Evolutionary conservation across 2,888 invertebrate species (phyloP).

Genomic region (Steinernema carpocapsae): DNA sequence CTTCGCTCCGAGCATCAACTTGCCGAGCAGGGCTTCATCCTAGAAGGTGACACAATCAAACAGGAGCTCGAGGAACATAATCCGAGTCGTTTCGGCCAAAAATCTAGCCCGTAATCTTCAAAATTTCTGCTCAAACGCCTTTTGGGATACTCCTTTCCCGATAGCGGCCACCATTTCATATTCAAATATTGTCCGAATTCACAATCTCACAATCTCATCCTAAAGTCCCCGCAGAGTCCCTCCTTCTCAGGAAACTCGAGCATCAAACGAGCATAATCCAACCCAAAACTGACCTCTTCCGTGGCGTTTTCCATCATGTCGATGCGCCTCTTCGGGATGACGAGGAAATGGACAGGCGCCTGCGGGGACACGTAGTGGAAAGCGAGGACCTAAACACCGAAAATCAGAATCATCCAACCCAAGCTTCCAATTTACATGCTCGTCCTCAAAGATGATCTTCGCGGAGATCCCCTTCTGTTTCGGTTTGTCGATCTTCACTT

Average conservation of each 20-base stretch:
- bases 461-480: slow-evolving; percentile 95
- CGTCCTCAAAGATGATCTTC: slow-evolving; percentile 90
- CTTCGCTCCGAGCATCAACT: slow-evolving; percentile 71
- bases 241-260: too few relatives aligned
- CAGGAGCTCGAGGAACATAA: too few relatives aligned
- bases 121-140: too few relatives aligned
- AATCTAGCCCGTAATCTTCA: too few relatives aligned
- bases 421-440: slow-evolving; percentile 73
- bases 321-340: slow-evolving; percentile 89
- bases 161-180: too few relatives aligned
- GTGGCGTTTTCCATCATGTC: slow-evolving; percentile 80
- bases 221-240: slow-evolving; percentile 25
- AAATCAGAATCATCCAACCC: not conserved
- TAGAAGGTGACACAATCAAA: slow-evolving; percentile 30
- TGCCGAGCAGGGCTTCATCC: slow-evolving; percentile 58
- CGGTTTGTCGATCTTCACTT: too few relatives aligned
- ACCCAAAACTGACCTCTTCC: too few relatives aligned
- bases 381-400: slow-evolving; percentile 83
- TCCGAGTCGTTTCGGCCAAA: too few relatives aligned
- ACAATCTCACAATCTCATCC: slow-evolving; percentile 60
- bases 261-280: too few relatives aligned
- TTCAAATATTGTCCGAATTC: slow-evolving; percentile 58
- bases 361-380: slow-evolving; percentile 95
- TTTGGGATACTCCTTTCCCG: too few relatives aligned
- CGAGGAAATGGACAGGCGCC: slow-evolving; percentile 91